Evolutionary conservation across 1,140 invertebrate species (phyloP), one percentile per base, ranked within the genome.

Genomic region (Drosophila leontia): DNA sequence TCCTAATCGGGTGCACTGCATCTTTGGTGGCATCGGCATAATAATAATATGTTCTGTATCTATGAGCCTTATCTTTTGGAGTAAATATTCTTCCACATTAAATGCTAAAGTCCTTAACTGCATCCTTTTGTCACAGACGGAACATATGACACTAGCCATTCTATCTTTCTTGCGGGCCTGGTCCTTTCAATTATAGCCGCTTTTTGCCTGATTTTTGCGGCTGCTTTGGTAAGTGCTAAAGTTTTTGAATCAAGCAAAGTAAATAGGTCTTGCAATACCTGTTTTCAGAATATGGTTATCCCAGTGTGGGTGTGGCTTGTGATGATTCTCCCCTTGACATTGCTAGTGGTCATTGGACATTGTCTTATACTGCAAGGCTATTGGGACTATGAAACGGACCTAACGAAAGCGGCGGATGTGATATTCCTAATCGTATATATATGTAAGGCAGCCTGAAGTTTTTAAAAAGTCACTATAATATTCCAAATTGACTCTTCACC

Each of bases 381-480:
- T 29, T 48, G 47, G 47, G 17, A 9, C 1, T 0, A 9, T 0
- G 5, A 0, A 6, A 1, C 2, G 47, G 1, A 0, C 3, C 5
- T 48, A 9, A 8, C 3, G 15, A 48, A 15, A 3, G 4, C 13
- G 13, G 1, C 26, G 13, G 45, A 48, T 26, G 15, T 26, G 15
- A 0, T 15, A 9, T 9, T 26, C 1, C 0, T 26, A 9, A 13
- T 26, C 23, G 1, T 48, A 15, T 29, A n/a, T 48, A 4, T 13
- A 13, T 7, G 45, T 47, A 47, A 23, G 44, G 1, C 17, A 45
- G 4, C 0, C 6, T 29, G 5, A 29, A 29, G 26, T 6, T 29
- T 47, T 12, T 7, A 7, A 7, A 6, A 3, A 11, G 11, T 6
- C 9, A 19, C 0, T 23, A 13, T 23, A 23, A 7, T 7, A 8